Percentiles rank a stretch among this genome's conserved stretches.
Conservation (phyloP, 92 coral and sea anemone genomes). For the Plumapathes pennacea region DNA sequence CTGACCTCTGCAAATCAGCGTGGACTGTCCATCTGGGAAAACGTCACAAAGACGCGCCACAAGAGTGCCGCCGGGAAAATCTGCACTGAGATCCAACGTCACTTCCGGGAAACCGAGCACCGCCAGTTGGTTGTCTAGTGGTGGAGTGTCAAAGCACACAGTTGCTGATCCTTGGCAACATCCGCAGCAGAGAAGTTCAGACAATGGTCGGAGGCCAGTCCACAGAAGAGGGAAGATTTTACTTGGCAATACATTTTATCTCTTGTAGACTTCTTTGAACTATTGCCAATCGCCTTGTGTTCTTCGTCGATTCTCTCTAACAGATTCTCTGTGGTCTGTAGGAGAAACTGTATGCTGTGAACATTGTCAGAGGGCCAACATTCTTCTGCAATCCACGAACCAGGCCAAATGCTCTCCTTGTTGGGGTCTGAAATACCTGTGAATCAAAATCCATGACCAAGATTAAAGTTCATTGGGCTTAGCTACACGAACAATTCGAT, state of each 20-base stretch:
- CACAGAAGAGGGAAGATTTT: conserved; percentile 39
- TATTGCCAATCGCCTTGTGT: background rate
- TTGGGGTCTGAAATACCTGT: conserved; percentile 59
- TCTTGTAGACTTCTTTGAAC: background rate
- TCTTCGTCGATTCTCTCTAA: background rate
- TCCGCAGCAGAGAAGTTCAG: conserved; percentile 28
- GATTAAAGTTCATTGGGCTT: too few relatives aligned
- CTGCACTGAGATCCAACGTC: conserved; percentile 57
- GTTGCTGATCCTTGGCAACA: conserved; percentile 58
- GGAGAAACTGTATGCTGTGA: conserved; percentile 15
- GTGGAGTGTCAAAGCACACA: conserved; percentile 64
- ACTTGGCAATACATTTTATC: too few relatives aligned
- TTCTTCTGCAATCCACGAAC: conserved; percentile 76
- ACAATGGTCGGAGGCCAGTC: conserved; percentile 28
- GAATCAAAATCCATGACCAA: too few relatives aligned
- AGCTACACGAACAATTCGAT: too few relatives aligned
- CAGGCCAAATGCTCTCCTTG: conserved; percentile 57
- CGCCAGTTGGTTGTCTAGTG: conserved; percentile 42
- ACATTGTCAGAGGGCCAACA: conserved; percentile 76
- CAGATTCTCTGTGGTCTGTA: conserved; percentile 15
- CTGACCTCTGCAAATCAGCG: conserved; percentile 69
- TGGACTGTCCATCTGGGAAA: conserved; percentile 64
- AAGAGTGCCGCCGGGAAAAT: conserved; percentile 45
- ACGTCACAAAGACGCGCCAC: conserved; percentile 72
- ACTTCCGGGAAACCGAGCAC: conserved; percentile 62